Evolutionary conservation across 2,888 invertebrate species (phyloP).

Genomic region (Drosophila anomalipes): DNA sequence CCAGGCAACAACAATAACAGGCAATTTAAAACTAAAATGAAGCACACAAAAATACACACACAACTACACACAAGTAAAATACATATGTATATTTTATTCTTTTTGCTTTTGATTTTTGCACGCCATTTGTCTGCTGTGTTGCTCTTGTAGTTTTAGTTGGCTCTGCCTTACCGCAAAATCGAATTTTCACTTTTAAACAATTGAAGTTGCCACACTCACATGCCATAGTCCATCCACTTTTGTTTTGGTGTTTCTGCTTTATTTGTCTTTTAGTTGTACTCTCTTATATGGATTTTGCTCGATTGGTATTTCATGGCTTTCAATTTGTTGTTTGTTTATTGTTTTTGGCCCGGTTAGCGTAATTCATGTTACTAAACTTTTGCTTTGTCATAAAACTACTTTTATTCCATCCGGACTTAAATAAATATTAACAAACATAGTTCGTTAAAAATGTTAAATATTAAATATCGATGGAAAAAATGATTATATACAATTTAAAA

Average conservation of each 20-base stretch:
- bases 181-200: constrained; percentile 83
- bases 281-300: constrained; percentile 20
- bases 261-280: constrained; percentile 20
- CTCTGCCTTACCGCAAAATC: constrained; percentile 77
- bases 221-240: constrained; percentile 1
- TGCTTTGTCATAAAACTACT: constrained; percentile 5
- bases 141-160: constrained; percentile 28
- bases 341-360: constrained; percentile 41
- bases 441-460: not conserved
- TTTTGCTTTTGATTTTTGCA: constrained; percentile 64
- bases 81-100: constrained; percentile 9
- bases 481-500: not conserved
- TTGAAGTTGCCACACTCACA: constrained; percentile 68
- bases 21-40: constrained; percentile 61
- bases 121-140: constrained; percentile 60
- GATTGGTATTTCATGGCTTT: constrained; percentile 58
- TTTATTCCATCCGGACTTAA: not conserved
- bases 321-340: constrained; percentile 62
- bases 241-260: not conserved
- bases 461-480: not conserved
- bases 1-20: constrained; percentile 54
- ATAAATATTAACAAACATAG: not conserved
- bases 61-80: constrained; percentile 37
- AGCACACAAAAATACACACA: constrained; percentile 41
- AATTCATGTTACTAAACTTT: constrained; percentile 47